Percentiles rank a stretch among this genome's conserved stretches.
These are phyloP conservation scores for Ochotona curzoniae DNA, from an alignment of 2,113 vertebrate genomes.

Conservation along the genomic window DNA sequence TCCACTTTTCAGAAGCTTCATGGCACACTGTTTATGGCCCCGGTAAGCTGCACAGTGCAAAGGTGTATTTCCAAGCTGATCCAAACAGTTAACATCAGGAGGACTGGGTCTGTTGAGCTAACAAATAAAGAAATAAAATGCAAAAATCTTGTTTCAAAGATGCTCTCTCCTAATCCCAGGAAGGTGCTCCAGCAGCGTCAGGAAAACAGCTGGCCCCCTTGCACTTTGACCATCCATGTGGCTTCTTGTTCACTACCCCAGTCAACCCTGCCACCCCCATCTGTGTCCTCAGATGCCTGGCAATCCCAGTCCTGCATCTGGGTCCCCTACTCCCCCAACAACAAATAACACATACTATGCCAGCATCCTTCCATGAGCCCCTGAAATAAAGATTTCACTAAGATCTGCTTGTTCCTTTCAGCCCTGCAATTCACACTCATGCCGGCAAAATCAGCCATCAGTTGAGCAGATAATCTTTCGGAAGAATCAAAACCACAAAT, in stretches of 20 bases:
- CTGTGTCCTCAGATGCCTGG: neutral
- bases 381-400: neutral
- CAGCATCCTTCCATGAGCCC: too few relatives aligned
- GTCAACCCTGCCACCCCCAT: neutral
- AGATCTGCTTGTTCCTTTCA: neutral
- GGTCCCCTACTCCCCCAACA: neutral
- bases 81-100: slow-evolving; percentile 92
- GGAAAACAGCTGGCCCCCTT: neutral
- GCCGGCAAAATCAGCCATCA: neutral
- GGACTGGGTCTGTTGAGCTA: slow-evolving; percentile 90
- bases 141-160: neutral
- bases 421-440: neutral
- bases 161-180: neutral
- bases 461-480: neutral
- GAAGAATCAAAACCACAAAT: neutral
- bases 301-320: neutral
- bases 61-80: slow-evolving; percentile 93
- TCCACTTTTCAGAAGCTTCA: slow-evolving; percentile 92
- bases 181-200: neutral
- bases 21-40: slow-evolving; percentile 92
- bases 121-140: slow-evolving; percentile 42
- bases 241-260: neutral
- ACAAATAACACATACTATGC: neutral
- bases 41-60: slow-evolving; percentile 95
- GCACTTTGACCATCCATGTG: neutral